Conservation (phyloP, 1,140 invertebrate species). For the Trichonephila clavata region DNA sequence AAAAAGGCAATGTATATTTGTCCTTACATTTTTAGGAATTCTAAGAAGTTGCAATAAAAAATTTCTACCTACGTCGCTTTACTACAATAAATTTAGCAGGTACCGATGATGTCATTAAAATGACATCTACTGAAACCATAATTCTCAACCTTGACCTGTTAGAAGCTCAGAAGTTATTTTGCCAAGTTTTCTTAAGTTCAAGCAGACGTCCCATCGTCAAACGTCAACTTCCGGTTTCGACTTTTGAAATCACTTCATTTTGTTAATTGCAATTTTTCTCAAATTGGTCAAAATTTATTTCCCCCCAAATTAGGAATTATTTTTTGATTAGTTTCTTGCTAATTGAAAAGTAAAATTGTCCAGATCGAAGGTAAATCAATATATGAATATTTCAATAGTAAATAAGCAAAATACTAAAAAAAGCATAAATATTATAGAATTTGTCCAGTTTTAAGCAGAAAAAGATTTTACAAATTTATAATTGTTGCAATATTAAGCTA, state of each 20-base stretch:
- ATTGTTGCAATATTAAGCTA: not conserved
- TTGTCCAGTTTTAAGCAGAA: not conserved
- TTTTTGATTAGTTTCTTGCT: too few relatives aligned
- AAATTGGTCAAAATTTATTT: too few relatives aligned
- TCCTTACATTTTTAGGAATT: not conserved
- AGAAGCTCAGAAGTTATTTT: not conserved
- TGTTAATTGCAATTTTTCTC: not conserved
- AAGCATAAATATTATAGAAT: too few relatives aligned
- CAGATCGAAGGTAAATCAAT: too few relatives aligned
- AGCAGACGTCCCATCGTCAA: conserved; percentile 59
- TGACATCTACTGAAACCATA: conserved; percentile 22
- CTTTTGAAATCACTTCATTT: not conserved
- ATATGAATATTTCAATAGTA: too few relatives aligned
- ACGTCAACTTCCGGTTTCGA: conserved; percentile 70
- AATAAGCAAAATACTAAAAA: too few relatives aligned
- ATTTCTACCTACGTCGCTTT: not conserved
- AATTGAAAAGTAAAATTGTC: too few relatives aligned
- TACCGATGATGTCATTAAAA: conserved; percentile 7
- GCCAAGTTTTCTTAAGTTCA: too few relatives aligned
- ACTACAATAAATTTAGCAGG: not conserved
- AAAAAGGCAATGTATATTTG: not conserved
- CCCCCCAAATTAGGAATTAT: too few relatives aligned
- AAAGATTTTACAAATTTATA: not conserved
- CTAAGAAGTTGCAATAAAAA: not conserved
- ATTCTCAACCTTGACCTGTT: conserved; percentile 65